phyloP scores from a whole-genome alignment of 2,888 invertebrate genomes.

The Microdon myrmicae region DNA sequence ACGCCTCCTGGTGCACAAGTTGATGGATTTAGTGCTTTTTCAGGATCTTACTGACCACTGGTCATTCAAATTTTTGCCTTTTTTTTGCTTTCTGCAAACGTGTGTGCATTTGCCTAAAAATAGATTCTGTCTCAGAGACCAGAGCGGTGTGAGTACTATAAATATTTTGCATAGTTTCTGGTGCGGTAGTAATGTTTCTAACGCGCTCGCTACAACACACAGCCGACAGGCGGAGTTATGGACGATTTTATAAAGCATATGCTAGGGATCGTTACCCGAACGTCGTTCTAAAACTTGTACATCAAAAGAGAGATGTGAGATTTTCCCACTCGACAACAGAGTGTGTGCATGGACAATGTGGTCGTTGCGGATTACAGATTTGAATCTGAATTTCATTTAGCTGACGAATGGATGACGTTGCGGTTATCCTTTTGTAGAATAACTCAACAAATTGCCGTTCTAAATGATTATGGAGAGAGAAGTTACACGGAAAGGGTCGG shows the following conservation, averaged over 20 bases:
- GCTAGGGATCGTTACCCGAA: slow-evolving; percentile 31
- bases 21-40: slow-evolving; percentile 9
- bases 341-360: slow-evolving; percentile 2
- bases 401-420: slow-evolving; percentile 18
- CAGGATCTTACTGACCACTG: slow-evolving; percentile 13
- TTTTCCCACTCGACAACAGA: neutral
- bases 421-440: slow-evolving; percentile 14
- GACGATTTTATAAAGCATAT: slow-evolving; percentile 29
- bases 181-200: slow-evolving; percentile 38
- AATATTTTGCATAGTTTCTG: slow-evolving; percentile 49
- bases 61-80: slow-evolving; percentile 25
- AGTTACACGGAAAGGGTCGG: too few relatives aligned
- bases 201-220: slow-evolving; percentile 17
- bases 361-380: slow-evolving; percentile 9
- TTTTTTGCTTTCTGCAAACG: slow-evolving; percentile 8
- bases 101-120: slow-evolving; percentile 3
- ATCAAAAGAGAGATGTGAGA: slow-evolving; percentile 1
- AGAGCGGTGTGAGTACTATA: slow-evolving; percentile 11
- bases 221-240: neutral
- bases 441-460: slow-evolving; percentile 31
- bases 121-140: slow-evolving; percentile 11
- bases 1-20: slow-evolving; percentile 40
- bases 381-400: slow-evolving; percentile 33
- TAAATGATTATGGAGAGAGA: slow-evolving; percentile 7
- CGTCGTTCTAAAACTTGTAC: slow-evolving; percentile 2